These are phyloP conservation scores for Grus americana DNA, from an alignment of 2,113 vertebrate genomes.

Conservation along the genomic window DNA sequence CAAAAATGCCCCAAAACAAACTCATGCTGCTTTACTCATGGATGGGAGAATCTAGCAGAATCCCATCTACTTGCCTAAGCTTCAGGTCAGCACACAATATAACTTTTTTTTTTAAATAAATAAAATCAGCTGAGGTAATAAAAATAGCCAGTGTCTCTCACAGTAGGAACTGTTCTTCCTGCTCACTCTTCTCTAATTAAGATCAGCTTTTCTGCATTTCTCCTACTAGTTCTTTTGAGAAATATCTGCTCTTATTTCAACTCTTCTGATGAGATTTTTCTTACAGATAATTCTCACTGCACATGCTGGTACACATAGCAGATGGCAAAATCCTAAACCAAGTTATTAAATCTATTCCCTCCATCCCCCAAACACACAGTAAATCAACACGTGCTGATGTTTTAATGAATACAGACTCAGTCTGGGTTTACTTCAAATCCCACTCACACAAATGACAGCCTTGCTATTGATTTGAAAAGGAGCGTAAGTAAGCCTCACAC, in stretches of 20 bases:
- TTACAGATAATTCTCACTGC: background rate
- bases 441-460: background rate
- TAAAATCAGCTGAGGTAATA: background rate
- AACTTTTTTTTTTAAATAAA: background rate
- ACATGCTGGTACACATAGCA: background rate
- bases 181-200: background rate
- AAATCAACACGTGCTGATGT: constrained; percentile 14
- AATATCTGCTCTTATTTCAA: background rate
- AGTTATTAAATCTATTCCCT: constrained; percentile 27
- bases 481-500: background rate
- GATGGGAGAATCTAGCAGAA: background rate
- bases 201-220: background rate
- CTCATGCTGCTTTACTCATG: background rate
- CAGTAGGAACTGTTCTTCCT: background rate
- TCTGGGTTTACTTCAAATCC: background rate
- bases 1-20: background rate
- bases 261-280: background rate
- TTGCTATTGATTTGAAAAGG: background rate
- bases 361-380: background rate
- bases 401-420: constrained; percentile 8
- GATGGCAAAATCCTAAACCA: constrained; percentile 24
- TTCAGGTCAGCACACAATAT: background rate
- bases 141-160: background rate
- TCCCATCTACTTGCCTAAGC: background rate
- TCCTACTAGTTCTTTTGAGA: background rate